Evolutionary conservation across 1,140 invertebrate species (phyloP), one percentile per base, ranked within the genome.

Genomic region (Stenopsyche tienmushanensis): DNA sequence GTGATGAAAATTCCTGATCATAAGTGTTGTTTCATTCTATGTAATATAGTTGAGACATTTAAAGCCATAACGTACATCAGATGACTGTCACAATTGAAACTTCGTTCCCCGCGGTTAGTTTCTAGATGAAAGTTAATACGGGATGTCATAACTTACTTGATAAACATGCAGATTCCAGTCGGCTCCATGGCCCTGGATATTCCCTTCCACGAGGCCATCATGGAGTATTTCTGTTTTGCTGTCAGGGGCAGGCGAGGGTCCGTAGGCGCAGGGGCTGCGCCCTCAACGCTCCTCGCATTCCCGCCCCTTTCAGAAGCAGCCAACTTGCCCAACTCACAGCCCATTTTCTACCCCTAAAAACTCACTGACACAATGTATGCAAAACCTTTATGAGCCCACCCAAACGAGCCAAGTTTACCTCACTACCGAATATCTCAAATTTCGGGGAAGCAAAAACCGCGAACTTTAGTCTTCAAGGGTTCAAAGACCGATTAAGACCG

Each of bases 151-250:
- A 86, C 90, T 89, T 79, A 94, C 92, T 91, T 92, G 75, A 94
- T 83, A 77, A 95, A 94, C 92, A 95, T 95, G 77, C 86, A 87
- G 68, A 95, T 86, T 15, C 92, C 93, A 23, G 93, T 94, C 13
- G 88, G 85, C 76, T 92, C 90, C 84, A 94, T 90, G 1, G 91
- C 91, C 69, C 92, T 84, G 45, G 87, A 86, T 66, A 94, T 93
- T 2, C 89, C 92, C 75, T 93, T 94, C 93, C 93, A 96, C 10
- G 90, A 93, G 1, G 92, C 91, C 34, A 91, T 83, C 80, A 96
- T 91, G 64, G 84, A 89, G 76, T 92, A 94, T 76, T 90, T 93
- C 81, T 96, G 92, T 73, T 88, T 88, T 2, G 90, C 90, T 0
- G 88, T 93, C 18, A 96, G 81, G 0, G 92, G 92, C 63, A 94